Evolutionary conservation across 2,797 vertebrate species (phyloP).

Genomic region (Sylvia borin): DNA sequence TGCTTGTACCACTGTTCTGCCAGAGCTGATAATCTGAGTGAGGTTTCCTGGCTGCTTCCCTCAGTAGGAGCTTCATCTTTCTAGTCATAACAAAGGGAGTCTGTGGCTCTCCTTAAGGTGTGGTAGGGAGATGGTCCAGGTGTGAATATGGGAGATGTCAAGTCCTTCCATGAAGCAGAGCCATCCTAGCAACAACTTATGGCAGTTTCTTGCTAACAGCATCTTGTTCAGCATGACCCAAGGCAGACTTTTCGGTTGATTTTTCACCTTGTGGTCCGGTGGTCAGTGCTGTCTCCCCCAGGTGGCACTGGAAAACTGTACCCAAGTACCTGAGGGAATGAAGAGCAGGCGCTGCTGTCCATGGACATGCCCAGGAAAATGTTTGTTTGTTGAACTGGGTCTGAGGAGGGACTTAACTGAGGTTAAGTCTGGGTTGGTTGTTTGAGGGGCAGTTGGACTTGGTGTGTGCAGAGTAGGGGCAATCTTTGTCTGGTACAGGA

Average conservation of each 20-base stretch:
- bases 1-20: not conserved
- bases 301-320: not conserved
- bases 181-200: not conserved
- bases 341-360: not conserved
- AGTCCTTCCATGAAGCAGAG: not conserved
- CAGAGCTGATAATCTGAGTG: not conserved
- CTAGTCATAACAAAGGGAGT: not conserved
- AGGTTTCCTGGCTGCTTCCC: not conserved
- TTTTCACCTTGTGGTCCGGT: not conserved
- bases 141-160: not conserved
- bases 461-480: not conserved
- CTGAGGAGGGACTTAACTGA: not conserved
- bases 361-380: not conserved
- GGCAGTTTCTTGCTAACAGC: not conserved
- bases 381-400: not conserved
- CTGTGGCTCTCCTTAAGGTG: not conserved
- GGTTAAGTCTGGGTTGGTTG: not conserved
- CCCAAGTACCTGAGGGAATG: not conserved
- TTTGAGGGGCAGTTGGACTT: conserved; percentile 13
- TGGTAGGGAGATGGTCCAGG: not conserved
- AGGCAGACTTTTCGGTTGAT: not conserved
- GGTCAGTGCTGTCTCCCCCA: not conserved
- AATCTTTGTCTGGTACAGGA: not conserved
- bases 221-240: not conserved
- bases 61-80: not conserved